Base-by-base conservation (phyloP, 2,888 invertebrate genomes). In the Tinea trinotella region DNA sequence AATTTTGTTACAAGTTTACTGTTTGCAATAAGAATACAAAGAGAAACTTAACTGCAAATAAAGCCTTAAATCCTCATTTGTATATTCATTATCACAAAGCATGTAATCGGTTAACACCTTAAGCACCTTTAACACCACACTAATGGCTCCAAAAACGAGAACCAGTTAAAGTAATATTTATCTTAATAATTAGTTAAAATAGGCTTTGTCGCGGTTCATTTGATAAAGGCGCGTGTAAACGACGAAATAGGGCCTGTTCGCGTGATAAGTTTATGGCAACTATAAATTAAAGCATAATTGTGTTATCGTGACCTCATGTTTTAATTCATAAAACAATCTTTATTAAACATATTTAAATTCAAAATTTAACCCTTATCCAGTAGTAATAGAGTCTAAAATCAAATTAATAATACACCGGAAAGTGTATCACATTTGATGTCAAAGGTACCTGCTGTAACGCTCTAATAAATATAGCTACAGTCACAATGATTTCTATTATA, bases 221-320 rank as follows among this genome's bases (percentile, higher is more conserved):
- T 77, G 81, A 81, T 80, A 82, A 79, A 68, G 76, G 74, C 76
- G 75, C 80, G 78, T 81, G 79, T 76, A 73, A 71, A 71, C 73
- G 66, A 61, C 59, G 58, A 56, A 56, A 62, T 61, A 46, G 56
- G 53, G 36, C 34, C 12, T 17, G 48, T 24, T 84, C 67, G 84
- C 84, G 84, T 84, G 84, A 74, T 75, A 70, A 67, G 69, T 67
- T 68, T 66, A 61, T 63, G 68, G 70, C 70, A 77, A 67, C 79
- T 84, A 85, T 85, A 85, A 85, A 85, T 85, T 85, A 84, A 81
- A 83, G 81, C 76, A 76, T 85, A 85, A 85, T 85, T 84, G 84
- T 81, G 74, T 79, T 85, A 83, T 84, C 84, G 84, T 83, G 83
- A 82, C 81, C 79, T 73, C 73, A 73, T 73, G 76, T 73, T 74